Evolutionary conservation across 1,140 invertebrate species (phyloP).

Genomic region (Drosophila bocqueti): DNA sequence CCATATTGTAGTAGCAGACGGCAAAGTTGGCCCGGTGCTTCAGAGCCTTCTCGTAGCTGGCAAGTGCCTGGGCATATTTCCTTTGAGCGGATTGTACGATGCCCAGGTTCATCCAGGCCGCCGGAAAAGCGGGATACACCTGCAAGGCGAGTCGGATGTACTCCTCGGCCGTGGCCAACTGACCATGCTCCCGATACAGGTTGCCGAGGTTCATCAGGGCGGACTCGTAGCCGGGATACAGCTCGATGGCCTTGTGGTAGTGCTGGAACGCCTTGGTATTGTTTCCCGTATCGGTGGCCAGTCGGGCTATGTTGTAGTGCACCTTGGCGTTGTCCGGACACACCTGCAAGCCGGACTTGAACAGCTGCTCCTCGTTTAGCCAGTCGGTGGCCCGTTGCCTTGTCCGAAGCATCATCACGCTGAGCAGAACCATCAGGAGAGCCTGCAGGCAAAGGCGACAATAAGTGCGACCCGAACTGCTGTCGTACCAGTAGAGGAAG

Average conservation of each 20-base stretch:
- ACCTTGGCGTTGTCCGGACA: constrained; percentile 97
- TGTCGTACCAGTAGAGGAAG: constrained; percentile 82
- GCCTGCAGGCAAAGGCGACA: constrained; percentile 56
- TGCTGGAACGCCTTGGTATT: constrained; percentile 89
- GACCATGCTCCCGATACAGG: constrained; percentile 92
- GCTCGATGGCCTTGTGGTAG: constrained; percentile 92
- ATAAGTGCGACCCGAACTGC: constrained; percentile 11
- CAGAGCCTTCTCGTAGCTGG: constrained; percentile 92
- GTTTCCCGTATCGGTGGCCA: constrained; percentile 91
- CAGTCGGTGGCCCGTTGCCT: constrained; percentile 91
- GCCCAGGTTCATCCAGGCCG: constrained; percentile 99
- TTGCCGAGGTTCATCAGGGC: constrained; percentile 99
- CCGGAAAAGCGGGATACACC: constrained; percentile 94
- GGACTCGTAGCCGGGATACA: constrained; percentile 97
- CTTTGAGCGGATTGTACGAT: constrained; percentile 93
- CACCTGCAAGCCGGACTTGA: constrained; percentile 89
- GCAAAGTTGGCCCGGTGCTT: constrained; percentile 92
- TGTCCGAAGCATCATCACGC: constrained; percentile 86
- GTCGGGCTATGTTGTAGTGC: constrained; percentile 97
- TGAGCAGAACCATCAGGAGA: constrained; percentile 85
- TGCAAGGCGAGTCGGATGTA: constrained; percentile 91
- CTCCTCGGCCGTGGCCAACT: constrained; percentile 90
- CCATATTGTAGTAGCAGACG: constrained; percentile 97
- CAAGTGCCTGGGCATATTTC: constrained; percentile 90
- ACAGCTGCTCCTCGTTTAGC: constrained; percentile 91